A percentile compares a stretch with the other conserved stretches of the same genome.
Conservation (phyloP, 2,113 vertebrate genomes). For the Prochilodus magdalenae region DNA sequence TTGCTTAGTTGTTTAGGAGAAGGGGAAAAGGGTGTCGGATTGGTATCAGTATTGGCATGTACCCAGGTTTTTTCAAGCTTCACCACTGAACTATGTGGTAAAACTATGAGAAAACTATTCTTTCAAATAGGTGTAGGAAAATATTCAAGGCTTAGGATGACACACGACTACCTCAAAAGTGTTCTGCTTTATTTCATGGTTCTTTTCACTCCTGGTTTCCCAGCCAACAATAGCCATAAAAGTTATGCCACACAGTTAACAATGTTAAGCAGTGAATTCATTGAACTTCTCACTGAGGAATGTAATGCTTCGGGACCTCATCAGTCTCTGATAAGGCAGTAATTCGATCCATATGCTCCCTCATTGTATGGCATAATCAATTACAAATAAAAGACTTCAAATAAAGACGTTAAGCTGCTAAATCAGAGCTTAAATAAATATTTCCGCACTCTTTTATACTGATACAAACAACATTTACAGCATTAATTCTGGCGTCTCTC, state of each 20-base stretch:
- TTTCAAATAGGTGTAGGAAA: no score
- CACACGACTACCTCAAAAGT: not conserved
- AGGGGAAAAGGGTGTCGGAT: no score
- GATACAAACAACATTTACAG: not conserved
- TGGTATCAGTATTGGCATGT: no score
- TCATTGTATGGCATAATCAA: constrained; percentile 5
- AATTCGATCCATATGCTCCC: constrained; percentile 18
- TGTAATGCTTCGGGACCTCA: constrained; percentile 10
- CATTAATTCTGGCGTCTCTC: constrained; percentile 2
- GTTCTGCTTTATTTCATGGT: not conserved
- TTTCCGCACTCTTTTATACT: not conserved
- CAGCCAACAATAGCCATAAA: not conserved
- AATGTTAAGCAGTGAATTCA: not conserved
- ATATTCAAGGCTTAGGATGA: no score
- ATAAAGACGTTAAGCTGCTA: not conserved
- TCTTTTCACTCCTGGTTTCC: not conserved
- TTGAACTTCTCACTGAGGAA: constrained; percentile 27
- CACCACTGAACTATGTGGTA: no score
- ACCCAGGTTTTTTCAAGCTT: no score
- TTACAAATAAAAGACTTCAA: constrained; percentile 13
- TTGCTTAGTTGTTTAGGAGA: no score
- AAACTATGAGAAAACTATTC: no score
- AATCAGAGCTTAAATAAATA: constrained; percentile 19
- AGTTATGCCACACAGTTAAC: not conserved
- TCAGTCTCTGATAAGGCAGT: constrained; percentile 28